Evolutionary conservation across 2,797 vertebrate genomes (phyloP), one percentile per base, ranked within the genome.

Genomic region (Rhinophrynus dorsalis): DNA sequence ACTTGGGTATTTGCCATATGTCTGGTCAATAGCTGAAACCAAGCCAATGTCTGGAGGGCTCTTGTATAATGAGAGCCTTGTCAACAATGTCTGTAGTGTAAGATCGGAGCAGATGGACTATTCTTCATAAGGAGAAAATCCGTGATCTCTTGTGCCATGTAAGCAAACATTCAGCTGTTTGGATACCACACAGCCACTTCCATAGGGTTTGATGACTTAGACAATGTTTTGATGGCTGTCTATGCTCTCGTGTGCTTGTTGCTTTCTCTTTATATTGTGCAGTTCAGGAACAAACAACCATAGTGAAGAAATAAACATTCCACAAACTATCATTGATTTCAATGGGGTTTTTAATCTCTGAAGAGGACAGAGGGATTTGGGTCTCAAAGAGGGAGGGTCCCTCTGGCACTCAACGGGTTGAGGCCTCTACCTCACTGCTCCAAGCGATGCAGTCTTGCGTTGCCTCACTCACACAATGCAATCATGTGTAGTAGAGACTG

Each of bases 1-100:
- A 40, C 35, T 30, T 61, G 2, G 40, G 45, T 61, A 24, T 54
- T 54, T 52, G 47, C 24, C 40, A 20, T 37, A 26, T 13, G 47
- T 15, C 47, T 35, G 57, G 33, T 54, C 32, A 11, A 61, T 69
- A 44, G 40, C 68, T 70, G 68, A 37, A 29, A 29, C 37, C 1
- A 17, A 55, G 68, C 68, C 68, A 70, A 47, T 18, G 37, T 11
- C 68, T 56, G 15, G 30, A 70, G 58, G 55, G 68, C 21, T 27
- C 35, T 15, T 13, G 13, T 38, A n/a, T 44, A 27, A 52, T 17
- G 50, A 45, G 27, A 56, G 30, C 33, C 26, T 7, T 8, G 18
- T 33, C 48, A 52, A 69, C 54, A 69, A 29, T 33, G 56, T 61
- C 55, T 60, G 12, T 38, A 60, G 47, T 68, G 37, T 68, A 18